Percentiles rank a stretch among this genome's conserved stretches.
Conservation (phyloP, 2,113 vertebrate genomes). For the Pogonocichla stellata region DNA sequence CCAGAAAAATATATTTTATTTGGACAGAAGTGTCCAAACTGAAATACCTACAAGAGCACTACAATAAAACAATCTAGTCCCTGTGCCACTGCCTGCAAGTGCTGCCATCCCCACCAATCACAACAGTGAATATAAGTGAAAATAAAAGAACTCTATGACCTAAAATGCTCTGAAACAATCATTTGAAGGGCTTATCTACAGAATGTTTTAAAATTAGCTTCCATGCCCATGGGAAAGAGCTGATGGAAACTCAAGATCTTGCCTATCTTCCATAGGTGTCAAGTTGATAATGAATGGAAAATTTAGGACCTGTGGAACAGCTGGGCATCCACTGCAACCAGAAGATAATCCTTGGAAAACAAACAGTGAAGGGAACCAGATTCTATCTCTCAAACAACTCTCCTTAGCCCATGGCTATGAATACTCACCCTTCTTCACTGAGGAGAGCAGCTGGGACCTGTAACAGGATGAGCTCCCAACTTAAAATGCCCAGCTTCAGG, state of each 20-base stretch:
- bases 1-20: background rate
- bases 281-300: constrained; percentile 58
- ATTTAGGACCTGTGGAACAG: constrained; percentile 29
- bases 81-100: background rate
- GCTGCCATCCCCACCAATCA: background rate
- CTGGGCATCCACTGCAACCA: background rate
- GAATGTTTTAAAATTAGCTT: constrained; percentile 23
- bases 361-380: constrained; percentile 46
- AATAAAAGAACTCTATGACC: background rate
- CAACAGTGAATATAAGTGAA: background rate
- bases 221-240: background rate
- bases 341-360: constrained; percentile 44
- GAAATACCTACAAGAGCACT: background rate
- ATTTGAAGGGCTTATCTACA: background rate
- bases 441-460: background rate
- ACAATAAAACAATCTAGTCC: background rate
- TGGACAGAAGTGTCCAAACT: background rate
- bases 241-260: background rate
- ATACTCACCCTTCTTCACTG: background rate
- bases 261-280: constrained; percentile 23
- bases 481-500: background rate
- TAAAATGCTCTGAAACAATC: background rate
- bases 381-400: constrained; percentile 11
- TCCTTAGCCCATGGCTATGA: background rate
- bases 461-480: background rate